A percentile compares a stretch with the other conserved stretches of the same genome.
phyloP scores from a whole-genome alignment of 2,888 invertebrate genomes.

The Meliscaeva auricollis region DNA sequence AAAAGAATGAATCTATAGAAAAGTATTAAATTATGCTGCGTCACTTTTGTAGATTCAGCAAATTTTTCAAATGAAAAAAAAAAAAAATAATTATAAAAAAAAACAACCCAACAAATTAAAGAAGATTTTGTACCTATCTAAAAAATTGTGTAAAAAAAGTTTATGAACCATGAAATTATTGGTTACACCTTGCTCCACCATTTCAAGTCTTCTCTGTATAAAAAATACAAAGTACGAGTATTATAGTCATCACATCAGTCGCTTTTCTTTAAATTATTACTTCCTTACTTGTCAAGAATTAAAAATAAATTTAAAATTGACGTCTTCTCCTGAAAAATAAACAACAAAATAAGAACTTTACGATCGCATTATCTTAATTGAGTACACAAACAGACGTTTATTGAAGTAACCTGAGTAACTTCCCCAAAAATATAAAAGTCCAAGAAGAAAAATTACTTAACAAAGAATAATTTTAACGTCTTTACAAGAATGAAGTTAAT shows the following conservation, averaged over 20 bases:
- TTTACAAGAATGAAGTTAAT: neutral
- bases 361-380: conserved; percentile 11
- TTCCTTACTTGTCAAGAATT: conserved; percentile 36
- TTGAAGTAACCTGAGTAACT: conserved; percentile 10
- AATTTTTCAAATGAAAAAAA: neutral
- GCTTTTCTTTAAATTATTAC: conserved; percentile 13
- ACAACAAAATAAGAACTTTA: conserved; percentile 7
- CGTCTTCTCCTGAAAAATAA: neutral
- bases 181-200: conserved; percentile 7
- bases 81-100: neutral
- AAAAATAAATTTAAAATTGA: conserved; percentile 40
- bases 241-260: neutral
- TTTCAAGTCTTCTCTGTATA: neutral
- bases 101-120: neutral
- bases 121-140: neutral
- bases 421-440: conserved; percentile 18
- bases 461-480: neutral
- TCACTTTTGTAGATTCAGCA: conserved; percentile 5
- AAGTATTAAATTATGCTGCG: conserved; percentile 19
- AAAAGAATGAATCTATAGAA: neutral
- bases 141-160: neutral
- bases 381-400: neutral
- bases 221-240: neutral
- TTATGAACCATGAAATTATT: conserved; percentile 35
- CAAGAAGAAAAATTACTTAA: neutral